Percentiles rank a stretch among this genome's conserved stretches.
These are phyloP conservation scores for Halichoeres trimaculatus DNA, from an alignment of 2,113 vertebrate species.

Conservation along the genomic window DNA sequence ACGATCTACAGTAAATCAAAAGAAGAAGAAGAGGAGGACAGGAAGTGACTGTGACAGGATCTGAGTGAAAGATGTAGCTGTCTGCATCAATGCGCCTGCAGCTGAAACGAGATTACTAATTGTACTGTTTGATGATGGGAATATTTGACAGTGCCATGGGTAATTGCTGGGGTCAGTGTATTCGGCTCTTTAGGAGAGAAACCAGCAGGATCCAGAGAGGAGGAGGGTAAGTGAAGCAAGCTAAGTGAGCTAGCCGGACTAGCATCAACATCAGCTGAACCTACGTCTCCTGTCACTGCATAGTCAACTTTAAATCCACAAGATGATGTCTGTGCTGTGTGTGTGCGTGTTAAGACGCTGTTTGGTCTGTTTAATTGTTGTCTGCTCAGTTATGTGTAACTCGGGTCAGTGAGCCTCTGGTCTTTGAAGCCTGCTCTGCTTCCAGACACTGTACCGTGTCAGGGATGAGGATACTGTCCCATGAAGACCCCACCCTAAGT, in stretches of 20 bases:
- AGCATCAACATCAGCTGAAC: constrained; percentile 27
- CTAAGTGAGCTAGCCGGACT: constrained; percentile 30
- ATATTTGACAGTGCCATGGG: constrained; percentile 83
- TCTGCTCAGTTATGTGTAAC: not conserved
- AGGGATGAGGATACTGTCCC: not conserved
- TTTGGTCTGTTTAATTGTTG: not conserved
- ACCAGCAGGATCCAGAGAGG: constrained; percentile 81
- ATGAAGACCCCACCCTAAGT: constrained; percentile 61
- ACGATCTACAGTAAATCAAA: not conserved
- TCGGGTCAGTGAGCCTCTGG: not conserved
- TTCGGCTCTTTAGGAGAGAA: constrained; percentile 78
- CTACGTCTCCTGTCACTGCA: constrained; percentile 22
- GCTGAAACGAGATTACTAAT: constrained; percentile 26
- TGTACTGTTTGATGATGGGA: constrained; percentile 21
- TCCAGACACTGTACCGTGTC: not conserved
- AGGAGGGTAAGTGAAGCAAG: constrained; percentile 77
- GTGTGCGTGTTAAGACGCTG: not conserved
- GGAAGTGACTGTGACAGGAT: constrained; percentile 54
- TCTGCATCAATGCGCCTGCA: constrained; percentile 1
- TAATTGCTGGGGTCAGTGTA: constrained; percentile 82
- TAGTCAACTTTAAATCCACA: constrained; percentile 12
- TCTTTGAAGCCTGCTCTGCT: not conserved
- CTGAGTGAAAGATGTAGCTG: constrained; percentile 29
- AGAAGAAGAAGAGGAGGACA: constrained; percentile 46
- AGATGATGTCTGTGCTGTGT: not conserved